Evolutionary conservation across 2,888 invertebrate species (phyloP).

Genomic region (Ennomos fuscantarius): DNA sequence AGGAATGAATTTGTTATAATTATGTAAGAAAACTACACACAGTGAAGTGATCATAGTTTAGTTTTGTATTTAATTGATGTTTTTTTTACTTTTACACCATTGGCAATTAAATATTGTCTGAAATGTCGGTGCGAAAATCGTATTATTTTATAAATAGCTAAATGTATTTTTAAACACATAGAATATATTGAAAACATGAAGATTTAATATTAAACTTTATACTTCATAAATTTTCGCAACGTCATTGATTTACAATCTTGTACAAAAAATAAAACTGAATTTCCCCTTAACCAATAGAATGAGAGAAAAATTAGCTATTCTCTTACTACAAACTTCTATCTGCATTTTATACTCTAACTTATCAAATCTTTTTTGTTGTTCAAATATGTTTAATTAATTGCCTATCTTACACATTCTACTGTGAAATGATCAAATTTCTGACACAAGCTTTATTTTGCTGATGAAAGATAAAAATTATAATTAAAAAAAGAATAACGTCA

Average conservation of each 20-base stretch:
- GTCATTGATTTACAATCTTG: conserved; percentile 30
- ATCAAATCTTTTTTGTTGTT: too few relatives aligned
- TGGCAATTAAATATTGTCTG: conserved; percentile 29
- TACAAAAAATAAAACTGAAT: conserved; percentile 41
- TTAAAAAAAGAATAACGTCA: too few relatives aligned
- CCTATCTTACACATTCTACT: too few relatives aligned
- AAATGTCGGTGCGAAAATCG: conserved; percentile 28
- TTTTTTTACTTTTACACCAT: conserved; percentile 46
- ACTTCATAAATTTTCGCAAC: conserved; percentile 28
- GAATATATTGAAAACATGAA: conserved; percentile 24
- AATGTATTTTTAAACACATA: conserved; percentile 19
- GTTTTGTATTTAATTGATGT: conserved; percentile 28
- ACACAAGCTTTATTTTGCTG: too few relatives aligned
- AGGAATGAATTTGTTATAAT: conserved; percentile 75
- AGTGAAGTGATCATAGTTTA: conserved; percentile 20
- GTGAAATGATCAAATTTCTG: too few relatives aligned
- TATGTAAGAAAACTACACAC: conserved; percentile 54
- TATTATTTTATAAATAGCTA: conserved; percentile 18
- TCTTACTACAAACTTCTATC: conserved; percentile 48
- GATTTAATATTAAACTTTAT: conserved; percentile 15
- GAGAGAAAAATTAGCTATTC: conserved; percentile 43
- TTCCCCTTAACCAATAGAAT: conserved; percentile 47
- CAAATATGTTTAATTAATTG: too few relatives aligned
- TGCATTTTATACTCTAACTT: neutral
- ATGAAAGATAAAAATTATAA: too few relatives aligned